Evolutionary conservation across 2,797 vertebrate species (phyloP).

Genomic region (Melanotaenia parkinsoni): DNA sequence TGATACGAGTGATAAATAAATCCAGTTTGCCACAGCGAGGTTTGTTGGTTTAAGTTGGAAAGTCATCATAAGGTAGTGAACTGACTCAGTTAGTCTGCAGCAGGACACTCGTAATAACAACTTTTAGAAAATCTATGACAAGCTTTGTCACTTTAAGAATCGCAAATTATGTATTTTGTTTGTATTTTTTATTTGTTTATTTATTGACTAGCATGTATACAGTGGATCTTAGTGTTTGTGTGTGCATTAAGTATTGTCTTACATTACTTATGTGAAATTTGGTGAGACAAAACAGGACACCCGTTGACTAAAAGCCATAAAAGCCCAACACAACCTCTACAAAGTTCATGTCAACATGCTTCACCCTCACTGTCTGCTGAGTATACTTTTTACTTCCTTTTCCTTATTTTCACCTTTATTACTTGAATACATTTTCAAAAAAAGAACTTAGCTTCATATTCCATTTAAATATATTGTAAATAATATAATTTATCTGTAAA

Average conservation of each 20-base stretch:
- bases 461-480: no score
- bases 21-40: no score
- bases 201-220: neutral
- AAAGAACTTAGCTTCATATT: no score
- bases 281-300: neutral
- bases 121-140: no score
- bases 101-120: no score
- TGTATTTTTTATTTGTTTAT: neutral
- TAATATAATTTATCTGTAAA: neutral
- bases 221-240: neutral
- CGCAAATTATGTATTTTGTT: neutral
- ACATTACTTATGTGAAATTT: neutral
- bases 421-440: no score
- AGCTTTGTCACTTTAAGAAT: neutral
- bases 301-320: neutral
- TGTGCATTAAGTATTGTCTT: neutral
- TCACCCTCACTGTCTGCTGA: neutral
- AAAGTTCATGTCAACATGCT: neutral
- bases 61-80: no score
- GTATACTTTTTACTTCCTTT: neutral
- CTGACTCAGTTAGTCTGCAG: no score
- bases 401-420: neutral
- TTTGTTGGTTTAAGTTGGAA: no score
- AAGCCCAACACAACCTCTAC: neutral
- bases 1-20: no score